Base-by-base conservation (phyloP, 2,888 invertebrate species). In the Metacarcinus magister region DNA sequence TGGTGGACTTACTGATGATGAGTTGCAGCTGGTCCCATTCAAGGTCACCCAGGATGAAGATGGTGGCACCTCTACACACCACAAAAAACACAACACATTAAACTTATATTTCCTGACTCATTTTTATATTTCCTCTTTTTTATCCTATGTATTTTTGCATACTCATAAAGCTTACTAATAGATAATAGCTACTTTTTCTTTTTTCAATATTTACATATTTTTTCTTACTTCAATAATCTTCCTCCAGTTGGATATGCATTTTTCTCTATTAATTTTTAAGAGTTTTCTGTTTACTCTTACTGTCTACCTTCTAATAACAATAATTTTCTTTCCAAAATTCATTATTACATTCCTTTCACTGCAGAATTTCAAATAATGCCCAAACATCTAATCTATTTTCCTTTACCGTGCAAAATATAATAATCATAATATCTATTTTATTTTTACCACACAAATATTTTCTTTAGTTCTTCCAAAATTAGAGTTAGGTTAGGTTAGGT, bases 21-120 rank as follows among this genome's bases (percentile, higher is more conserved):
- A 99, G 98, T 98, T 99, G 99, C 90, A 99, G 98, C 97, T 99
- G 99, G 97, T 99, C 99, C 99, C 99, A 99, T 97, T 98, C 98
- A 95, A 99, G 98, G 97, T 99, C 99, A 89, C 99, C 99, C 97
- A 99, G 99, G 97, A 99, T 98, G 97, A 99, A 99, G 97, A 99
- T 99, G 97, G 99, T 98, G 0, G 99, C 99, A 4, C 99, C 99
- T 97, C 99, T 98, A 97, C 94, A 92, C 7, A 91, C 10, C 13
- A 4, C 46, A 43, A 46, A 43, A 32, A 44, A 13, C 8, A 91
- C 23, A 1, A 43, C n/a, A 16, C 54, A 16, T 82, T 23, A 82
- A 44, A 39, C 19, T 5, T 44, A 23, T 23, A 91, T 3, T 60
- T 60, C 0, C 60, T 5, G 1, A 60, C 23, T 10, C 13, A 48